Evolutionary conservation across 2,113 vertebrate genomes (phyloP), one percentile per base, ranked within the genome.

Genomic region (Origma solitaria): DNA sequence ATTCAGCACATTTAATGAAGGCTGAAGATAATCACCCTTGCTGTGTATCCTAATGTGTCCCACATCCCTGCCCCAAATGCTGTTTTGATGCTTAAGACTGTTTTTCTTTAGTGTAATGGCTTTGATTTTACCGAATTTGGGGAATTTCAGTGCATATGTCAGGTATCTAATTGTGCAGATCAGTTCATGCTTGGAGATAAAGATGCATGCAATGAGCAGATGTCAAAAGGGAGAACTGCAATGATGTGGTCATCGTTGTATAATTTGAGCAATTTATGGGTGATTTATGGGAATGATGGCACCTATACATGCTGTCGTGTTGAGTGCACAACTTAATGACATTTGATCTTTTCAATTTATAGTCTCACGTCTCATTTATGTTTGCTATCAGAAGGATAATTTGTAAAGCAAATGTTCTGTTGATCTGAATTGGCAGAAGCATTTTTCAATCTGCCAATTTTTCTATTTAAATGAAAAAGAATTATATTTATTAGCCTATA

Each of bases 381-480:
- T 93, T 95, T 96, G 75, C 88, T 92, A 91, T 79, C 88, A 88
- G 84, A 92, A 94, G 82, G 45, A 88, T 91, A 89, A 97, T 93
- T 93, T 94, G 88, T 92, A 91, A 95, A 89, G 76, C 2, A n/a
- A 91, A 84, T 69, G 65, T 95, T 92, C 88, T 69, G 80, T 77
- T 95, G 94, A 86, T 92, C 57, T 72, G 90, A 85, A 93, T 94
- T 91, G 96, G 91, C 90, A 96, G 77, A 89, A 86, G n/a, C 60
- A 57, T 96, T 97, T 95, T 84, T 92, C 82, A 93, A 57, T 93
- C 92, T 94, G 94, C 56, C 92, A 86, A 19, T 84, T 96, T 75
- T 93, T 83, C 83, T 31, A 70, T 90, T 94, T 88, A 93, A 96
- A 95, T 91, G 80, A 82, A 92, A 93, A 96, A 69, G 62, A 82